Evolutionary conservation across 2,797 vertebrate genomes (phyloP).

Genomic region (Bradypodion pumilum): DNA sequence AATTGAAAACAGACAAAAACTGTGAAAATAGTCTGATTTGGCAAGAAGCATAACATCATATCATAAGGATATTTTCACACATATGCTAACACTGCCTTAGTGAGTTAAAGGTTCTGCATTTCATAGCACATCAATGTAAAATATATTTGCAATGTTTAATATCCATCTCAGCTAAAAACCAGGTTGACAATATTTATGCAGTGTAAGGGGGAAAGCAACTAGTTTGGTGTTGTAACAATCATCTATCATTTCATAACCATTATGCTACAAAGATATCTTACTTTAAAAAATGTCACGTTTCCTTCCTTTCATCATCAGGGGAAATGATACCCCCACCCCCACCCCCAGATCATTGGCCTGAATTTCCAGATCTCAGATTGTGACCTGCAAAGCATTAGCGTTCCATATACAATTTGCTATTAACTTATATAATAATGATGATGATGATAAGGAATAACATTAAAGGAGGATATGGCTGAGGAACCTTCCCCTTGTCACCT

Average conservation of each 20-base stretch:
- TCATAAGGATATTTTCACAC: fast-evolving
- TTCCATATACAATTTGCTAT: background rate
- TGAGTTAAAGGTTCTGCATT: background rate
- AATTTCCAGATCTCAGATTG: background rate
- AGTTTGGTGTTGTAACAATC: background rate
- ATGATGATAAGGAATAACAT: too few species aligned
- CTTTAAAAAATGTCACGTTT: background rate
- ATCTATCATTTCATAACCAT: background rate
- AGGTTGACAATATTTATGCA: background rate
- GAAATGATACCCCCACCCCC: background rate
- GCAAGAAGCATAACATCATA: background rate
- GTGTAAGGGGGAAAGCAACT: too few species aligned
- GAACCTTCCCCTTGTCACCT: too few species aligned
- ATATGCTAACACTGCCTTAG: background rate
- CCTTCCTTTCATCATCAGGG: background rate
- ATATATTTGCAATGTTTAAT: background rate
- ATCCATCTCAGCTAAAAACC: background rate
- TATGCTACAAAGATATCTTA: background rate
- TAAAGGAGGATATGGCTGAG: too few species aligned
- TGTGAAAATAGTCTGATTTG: background rate
- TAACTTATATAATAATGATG: background rate
- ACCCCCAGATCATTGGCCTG: background rate
- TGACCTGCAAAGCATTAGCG: background rate
- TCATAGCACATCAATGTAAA: background rate
- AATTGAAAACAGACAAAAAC: background rate